Base-by-base conservation (phyloP, 2,888 invertebrate genomes). In the Muscina levida region DNA sequence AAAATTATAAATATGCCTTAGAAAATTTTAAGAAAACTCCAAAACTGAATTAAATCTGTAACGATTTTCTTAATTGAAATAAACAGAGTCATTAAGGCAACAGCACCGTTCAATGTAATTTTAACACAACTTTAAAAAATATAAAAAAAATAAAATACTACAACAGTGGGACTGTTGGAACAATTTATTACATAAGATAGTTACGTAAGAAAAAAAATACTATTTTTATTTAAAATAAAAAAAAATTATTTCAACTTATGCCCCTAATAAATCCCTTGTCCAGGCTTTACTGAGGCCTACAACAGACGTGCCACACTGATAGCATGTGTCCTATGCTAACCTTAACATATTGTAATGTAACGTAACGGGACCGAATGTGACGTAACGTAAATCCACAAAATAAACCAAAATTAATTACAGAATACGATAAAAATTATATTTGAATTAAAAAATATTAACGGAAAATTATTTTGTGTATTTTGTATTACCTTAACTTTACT, bases 311-410 rank as follows among this genome's bases (percentile, higher is more conserved):
- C 19, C 48, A 48, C 48, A 48, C 15, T 19, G 6, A 17, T 2
- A 46, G 15, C n/a, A 46, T 15, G 46, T 15, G 46, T 15, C n/a
- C 5, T 3, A 3, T 46, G 5, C 5, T 15, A 4, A 15, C 15
- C 2, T 37, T 19, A 31, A 37, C 48, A 31, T 13, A 72, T 68
- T 68, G 37, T 46, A 72, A 53, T 46, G 56, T 19, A 53, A 53
- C 65, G 68, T 72, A 73, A 56, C 65, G 68, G 67, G 48, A 68
- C 72, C 59, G 62, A 67, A 68, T 73, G 37, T 46, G 68, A 44
- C 46, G 46, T 19, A 53, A 53, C 56, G 65, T 72, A 73, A 56
- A n/a, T n/a, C n/a, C 65, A 73, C 68, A 59, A 72, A 67, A 59
- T 19, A 22, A 65, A 72, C 13, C 48, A 57, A 62, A 44, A 72